Evolutionary conservation across 2,797 vertebrate species (phyloP).

Genomic region (Dicrostonyx torquatus): DNA sequence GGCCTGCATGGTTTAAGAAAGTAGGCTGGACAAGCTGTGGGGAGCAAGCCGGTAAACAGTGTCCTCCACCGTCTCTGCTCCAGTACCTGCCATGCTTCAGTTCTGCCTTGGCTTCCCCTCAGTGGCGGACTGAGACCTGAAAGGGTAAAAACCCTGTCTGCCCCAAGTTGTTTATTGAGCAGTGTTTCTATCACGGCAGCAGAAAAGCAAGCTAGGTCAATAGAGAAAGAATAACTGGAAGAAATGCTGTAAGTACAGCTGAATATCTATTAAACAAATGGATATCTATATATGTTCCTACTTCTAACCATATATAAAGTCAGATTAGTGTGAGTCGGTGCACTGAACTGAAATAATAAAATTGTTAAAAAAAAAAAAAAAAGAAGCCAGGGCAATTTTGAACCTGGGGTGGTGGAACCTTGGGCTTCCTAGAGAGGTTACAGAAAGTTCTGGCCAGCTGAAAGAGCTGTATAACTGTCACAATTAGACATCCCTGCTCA

Average conservation of each 20-base stretch:
- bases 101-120: neutral
- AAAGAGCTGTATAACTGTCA: conserved; percentile 32
- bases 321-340: conserved; percentile 17
- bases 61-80: neutral
- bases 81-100: neutral
- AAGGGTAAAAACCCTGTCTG: neutral
- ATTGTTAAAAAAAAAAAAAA: conserved; percentile 28
- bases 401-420: neutral
- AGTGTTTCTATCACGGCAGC: neutral
- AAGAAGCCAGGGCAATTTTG: conserved; percentile 14
- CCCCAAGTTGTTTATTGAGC: neutral
- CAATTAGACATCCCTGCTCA: neutral
- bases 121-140: neutral
- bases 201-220: neutral
- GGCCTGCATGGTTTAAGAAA: neutral
- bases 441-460: neutral
- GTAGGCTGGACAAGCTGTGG: neutral
- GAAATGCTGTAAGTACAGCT: neutral
- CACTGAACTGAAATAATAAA: neutral
- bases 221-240: neutral
- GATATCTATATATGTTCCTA: neutral
- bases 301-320: neutral
- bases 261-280: neutral
- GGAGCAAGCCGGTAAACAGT: neutral
- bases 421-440: conserved; percentile 23